phyloP scores from a whole-genome alignment of 2,797 vertebrate genomes.

The Sebastes flavidus region DNA sequence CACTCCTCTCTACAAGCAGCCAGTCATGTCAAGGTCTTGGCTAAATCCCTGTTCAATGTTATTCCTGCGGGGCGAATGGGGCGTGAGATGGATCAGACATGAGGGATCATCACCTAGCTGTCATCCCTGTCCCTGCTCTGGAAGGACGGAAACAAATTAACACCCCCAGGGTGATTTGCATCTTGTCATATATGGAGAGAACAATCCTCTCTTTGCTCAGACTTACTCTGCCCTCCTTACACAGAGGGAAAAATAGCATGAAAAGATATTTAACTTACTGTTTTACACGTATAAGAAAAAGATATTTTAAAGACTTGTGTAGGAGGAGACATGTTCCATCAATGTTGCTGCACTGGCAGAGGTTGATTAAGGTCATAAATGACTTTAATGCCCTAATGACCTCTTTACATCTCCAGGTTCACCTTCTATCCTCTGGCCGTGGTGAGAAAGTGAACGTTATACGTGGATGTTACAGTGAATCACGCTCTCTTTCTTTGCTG shows the following conservation, averaged over 20 bases:
- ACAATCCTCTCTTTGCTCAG: conserved; percentile 31
- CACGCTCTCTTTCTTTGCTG: conserved; percentile 14
- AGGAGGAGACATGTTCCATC: background rate
- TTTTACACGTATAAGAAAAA: background rate
- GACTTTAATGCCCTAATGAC: background rate
- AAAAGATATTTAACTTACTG: background rate
- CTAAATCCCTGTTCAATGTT: conserved; percentile 75
- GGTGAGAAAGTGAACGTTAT: conserved; percentile 3
- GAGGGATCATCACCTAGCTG: conserved; percentile 72
- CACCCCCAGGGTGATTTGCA: conserved; percentile 58
- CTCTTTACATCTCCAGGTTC: background rate
- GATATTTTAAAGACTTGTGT: background rate
- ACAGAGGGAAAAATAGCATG: background rate
- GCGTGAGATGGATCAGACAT: conserved; percentile 68
- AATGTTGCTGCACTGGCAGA: background rate
- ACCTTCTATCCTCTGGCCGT: background rate
- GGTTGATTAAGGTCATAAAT: conserved; percentile 6
- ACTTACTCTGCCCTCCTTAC: background rate
- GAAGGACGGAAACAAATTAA: conserved; percentile 63
- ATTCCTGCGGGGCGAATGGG: conserved; percentile 60
- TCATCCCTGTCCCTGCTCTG: conserved; percentile 44
- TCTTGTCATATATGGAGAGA: conserved; percentile 43
- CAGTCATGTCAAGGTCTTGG: conserved; percentile 71
- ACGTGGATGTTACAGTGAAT: conserved; percentile 36
- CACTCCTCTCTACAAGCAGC: conserved; percentile 41